These are phyloP conservation scores for Drosophila heteroneura DNA, from an alignment of 2,888 invertebrate genomes.

Conservation along the genomic window DNA sequence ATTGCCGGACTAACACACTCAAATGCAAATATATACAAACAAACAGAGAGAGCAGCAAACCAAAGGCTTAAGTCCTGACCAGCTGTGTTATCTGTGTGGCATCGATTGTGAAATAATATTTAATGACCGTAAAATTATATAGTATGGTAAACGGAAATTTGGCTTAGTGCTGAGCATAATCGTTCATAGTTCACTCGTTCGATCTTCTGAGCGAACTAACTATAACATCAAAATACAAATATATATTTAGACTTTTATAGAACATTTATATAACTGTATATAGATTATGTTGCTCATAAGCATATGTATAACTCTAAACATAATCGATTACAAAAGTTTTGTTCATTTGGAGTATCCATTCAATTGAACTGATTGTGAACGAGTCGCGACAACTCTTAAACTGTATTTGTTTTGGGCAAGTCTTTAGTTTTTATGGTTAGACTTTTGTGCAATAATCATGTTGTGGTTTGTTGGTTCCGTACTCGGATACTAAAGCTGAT, in stretches of 20 bases:
- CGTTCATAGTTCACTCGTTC: background rate
- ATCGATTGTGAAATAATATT: slow-evolving; percentile 79
- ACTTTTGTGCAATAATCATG: slow-evolving; percentile 61
- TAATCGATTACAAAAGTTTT: background rate
- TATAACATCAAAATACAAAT: background rate
- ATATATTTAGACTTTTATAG: background rate
- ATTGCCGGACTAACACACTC: slow-evolving; percentile 35
- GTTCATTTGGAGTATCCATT: slow-evolving; percentile 4
- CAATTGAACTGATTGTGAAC: slow-evolving; percentile 3
- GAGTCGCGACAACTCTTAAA: background rate
- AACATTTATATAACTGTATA: background rate
- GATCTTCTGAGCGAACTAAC: background rate
- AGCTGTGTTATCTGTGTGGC: slow-evolving; percentile 38
- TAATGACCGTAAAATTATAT: slow-evolving; percentile 82
- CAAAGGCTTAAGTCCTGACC: slow-evolving; percentile 53
- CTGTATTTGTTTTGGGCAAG: slow-evolving; percentile 15
- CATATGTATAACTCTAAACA: background rate
- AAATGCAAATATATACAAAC: slow-evolving; percentile 14
- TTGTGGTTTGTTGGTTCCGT: slow-evolving; percentile 61
- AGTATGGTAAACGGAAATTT: slow-evolving; percentile 57
- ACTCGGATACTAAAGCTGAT: slow-evolving; percentile 60
- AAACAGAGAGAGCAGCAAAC: slow-evolving; percentile 33
- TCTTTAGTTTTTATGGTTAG: slow-evolving; percentile 55
- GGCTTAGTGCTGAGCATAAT: slow-evolving; percentile 6
- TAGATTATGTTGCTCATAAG: background rate